Conservation (phyloP, 2,113 vertebrate species). For the Melanocharis versteri region DNA sequence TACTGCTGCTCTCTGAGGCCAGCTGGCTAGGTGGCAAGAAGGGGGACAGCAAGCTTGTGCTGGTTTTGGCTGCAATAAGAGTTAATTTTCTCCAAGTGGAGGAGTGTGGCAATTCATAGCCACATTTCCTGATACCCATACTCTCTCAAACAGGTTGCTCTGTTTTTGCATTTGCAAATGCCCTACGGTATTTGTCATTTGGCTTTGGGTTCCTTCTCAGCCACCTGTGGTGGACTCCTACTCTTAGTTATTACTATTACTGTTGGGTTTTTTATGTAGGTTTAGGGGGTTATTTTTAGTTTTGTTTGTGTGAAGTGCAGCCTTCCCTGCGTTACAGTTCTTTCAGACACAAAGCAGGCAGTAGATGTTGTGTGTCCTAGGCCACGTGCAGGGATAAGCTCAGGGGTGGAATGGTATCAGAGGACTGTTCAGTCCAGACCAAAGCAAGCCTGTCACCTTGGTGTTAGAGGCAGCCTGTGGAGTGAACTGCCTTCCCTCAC, state of each 20-base stretch:
- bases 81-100: neutral
- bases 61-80: neutral
- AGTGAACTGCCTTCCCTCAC: neutral
- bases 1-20: rapidly evolving
- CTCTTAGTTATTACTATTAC: neutral
- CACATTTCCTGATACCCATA: neutral
- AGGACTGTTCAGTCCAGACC: neutral
- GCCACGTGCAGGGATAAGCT: rapidly evolving
- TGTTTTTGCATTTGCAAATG: too few relatives aligned
- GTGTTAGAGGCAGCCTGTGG: rapidly evolving
- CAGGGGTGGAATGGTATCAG: neutral
- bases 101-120: neutral
- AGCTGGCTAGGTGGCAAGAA: neutral
- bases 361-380: neutral
- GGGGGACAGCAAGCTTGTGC: neutral
- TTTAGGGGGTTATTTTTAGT: neutral
- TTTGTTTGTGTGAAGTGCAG: neutral
- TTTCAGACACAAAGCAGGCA: neutral
- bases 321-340: neutral
- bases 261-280: neutral
- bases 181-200: neutral
- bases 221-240: neutral
- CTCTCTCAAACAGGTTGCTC: neutral
- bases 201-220: neutral
- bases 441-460: neutral